Conservation (phyloP, 1,140 invertebrate species). For the Adoxophyes honmai region DNA sequence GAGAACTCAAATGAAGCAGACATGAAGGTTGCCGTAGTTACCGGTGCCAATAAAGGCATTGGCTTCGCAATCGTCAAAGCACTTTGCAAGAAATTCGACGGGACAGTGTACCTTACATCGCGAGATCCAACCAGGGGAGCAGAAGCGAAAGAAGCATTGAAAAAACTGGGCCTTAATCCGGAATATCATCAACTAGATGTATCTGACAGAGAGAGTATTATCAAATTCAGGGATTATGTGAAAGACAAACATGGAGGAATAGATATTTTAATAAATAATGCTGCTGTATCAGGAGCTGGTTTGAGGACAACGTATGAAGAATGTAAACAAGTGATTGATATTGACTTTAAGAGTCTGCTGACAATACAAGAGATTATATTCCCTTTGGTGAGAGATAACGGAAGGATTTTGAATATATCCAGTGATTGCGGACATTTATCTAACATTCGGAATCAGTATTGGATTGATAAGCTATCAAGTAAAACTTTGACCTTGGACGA, state of each 20-base stretch:
- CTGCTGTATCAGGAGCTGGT: conserved; percentile 81
- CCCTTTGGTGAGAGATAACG: conserved; percentile 82
- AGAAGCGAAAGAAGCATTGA: conserved; percentile 77
- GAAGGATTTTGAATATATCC: conserved; percentile 85
- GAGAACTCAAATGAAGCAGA: not conserved
- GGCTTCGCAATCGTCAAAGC: conserved; percentile 83
- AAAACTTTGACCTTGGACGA: conserved; percentile 76
- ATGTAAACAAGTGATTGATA: conserved; percentile 80
- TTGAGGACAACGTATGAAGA: conserved; percentile 80
- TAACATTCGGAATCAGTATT: conserved; percentile 75
- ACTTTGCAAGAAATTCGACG: conserved; percentile 78
- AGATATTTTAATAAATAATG: conserved; percentile 91
- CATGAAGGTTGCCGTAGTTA: conserved; percentile 75
- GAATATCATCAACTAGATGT: conserved; percentile 85
- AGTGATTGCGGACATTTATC: conserved; percentile 82
- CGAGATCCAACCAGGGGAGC: conserved; percentile 77
- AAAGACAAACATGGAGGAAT: conserved; percentile 83
- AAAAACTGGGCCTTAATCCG: conserved; percentile 71
- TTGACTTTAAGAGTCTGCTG: conserved; percentile 82
- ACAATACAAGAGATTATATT: conserved; percentile 81
- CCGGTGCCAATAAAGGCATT: conserved; percentile 88
- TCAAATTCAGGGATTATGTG: conserved; percentile 78
- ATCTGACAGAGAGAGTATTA: conserved; percentile 77
- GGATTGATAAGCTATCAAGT: conserved; percentile 75
- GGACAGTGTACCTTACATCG: conserved; percentile 80